Evolutionary conservation across 2,888 invertebrate species (phyloP), one percentile per base, ranked within the genome.

Genomic region (Onchidella celtica): DNA sequence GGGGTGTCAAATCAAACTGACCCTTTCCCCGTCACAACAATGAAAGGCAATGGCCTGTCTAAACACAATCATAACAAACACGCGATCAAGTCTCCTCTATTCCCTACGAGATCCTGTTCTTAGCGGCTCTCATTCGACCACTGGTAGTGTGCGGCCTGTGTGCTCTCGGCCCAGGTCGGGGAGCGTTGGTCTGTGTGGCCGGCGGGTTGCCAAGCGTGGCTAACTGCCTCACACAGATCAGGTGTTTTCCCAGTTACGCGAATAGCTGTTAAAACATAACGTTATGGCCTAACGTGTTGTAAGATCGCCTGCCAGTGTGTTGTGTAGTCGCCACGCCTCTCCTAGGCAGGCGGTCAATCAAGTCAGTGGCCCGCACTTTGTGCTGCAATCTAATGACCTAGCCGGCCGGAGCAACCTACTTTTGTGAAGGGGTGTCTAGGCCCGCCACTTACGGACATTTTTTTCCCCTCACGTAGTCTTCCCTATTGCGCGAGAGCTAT

Each of bases 311-410:
- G 66, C 74, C 47, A 40, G 66, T 80, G 74, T 80, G 80, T 80
- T 73, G 80, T 79, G 66, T 66, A 73, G 73, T 74, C 32, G 74
- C 66, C 80, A 84, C 85, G 84, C 84, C 85, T 85, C 83, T 83
- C 79, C 84, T 84, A 74, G 81, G 83, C 83, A 83, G 85, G 87
- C 88, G 89, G 89, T 89, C 89, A 89, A 87, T 85, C 86, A 87
- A 87, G 85, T 87, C 85, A 86, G 85, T 86, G 87, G 86, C 85
- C 86, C 85, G 86, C 87, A 87, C 85, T 88, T 85, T 84, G 87
- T 83, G 86, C 86, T 86, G 86, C 86, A 88, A 84, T 85, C 84
- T 85, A 87, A 83, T 88, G 88, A 88, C 88, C 88, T 86, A 86
- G 85, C 82, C 85, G 86, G 84, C 86, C 85, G 87, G 87, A 85